Base-by-base conservation (phyloP, 2,797 vertebrate genomes). In the Eleutherodactylus coqui region DNA sequence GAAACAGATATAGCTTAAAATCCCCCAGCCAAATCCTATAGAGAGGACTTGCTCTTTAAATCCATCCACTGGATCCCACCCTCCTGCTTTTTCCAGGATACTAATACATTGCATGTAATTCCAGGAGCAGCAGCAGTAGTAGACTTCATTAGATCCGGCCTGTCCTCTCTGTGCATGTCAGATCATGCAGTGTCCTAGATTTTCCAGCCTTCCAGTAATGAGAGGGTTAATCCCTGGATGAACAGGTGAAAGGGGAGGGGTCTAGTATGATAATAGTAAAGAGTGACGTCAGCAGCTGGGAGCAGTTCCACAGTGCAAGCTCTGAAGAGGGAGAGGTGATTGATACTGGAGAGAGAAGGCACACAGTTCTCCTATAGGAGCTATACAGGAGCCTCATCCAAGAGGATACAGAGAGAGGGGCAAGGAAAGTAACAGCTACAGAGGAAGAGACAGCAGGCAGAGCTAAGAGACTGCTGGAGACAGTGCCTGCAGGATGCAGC, bases 171-270 rank as follows among this genome's bases (percentile, higher is more conserved):
- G 13, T 51, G 75, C 75, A 78, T 77, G 75, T 78, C 75, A 75
- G 11, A 62, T 58, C 62, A 70, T 14, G 75, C 84, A 49, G 60
- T 85, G 75, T 36, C 72, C 82, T 69, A 82, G 67, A 82, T 82
- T 82, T 51, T 13, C 5, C 8, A 27, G 27, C 32, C 45, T 24
- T 6, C 45, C 47, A 70, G 29, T 8, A 9, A 19, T 34, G 47
- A 79, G 49, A 34, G 45, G 75, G 75, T 78, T 78, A 85, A 85
- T 67, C 58, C 75, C 45, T 45, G 47, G 47, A 85, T 29, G 60
- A 85, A 85, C 83, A 85, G 83, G 83, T 85, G 83, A 85, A 85
- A 45, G 10, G 75, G 83, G 83, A 49, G 83, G 83, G 45, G 36
- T 21, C 51, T 51, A 13, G 60, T 79, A 78, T 85, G 83, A 5